phyloP scores from a whole-genome alignment of 2,797 vertebrate genomes.

The Serranus cabrilla region DNA sequence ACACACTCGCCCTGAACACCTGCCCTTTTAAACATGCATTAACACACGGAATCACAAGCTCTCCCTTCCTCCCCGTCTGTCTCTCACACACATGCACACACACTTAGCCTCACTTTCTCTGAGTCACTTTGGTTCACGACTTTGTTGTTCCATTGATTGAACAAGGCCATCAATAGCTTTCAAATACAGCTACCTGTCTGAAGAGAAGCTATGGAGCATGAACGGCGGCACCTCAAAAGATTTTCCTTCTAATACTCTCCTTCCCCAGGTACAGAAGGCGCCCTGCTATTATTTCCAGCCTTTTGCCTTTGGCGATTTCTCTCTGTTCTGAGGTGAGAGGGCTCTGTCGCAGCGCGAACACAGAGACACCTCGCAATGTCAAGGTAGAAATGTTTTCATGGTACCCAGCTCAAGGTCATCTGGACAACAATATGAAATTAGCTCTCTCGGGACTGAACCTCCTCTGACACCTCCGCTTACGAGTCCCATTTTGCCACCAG shows the following conservation, averaged over 20 bases:
- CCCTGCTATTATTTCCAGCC: slow-evolving; percentile 79
- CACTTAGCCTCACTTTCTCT: slow-evolving; percentile 67
- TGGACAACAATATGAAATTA: slow-evolving; percentile 80
- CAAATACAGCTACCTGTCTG: slow-evolving; percentile 84
- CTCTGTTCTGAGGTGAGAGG: slow-evolving; percentile 79
- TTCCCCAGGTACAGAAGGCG: slow-evolving; percentile 65
- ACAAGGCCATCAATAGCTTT: slow-evolving; percentile 84
- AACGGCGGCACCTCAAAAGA: slow-evolving; percentile 81
- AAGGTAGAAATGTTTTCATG: slow-evolving; percentile 79
- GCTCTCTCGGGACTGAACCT: slow-evolving; percentile 72
- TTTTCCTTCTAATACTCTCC: slow-evolving; percentile 77
- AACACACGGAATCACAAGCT: slow-evolving; percentile 41
- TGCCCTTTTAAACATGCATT: slow-evolving; percentile 35
- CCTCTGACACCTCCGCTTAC: slow-evolving; percentile 70
- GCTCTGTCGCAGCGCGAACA: slow-evolving; percentile 69
- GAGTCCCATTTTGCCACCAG: slow-evolving; percentile 74
- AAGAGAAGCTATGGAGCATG: slow-evolving; percentile 82
- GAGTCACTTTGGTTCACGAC: slow-evolving; percentile 82
- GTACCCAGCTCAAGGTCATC: slow-evolving; percentile 80
- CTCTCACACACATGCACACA: slow-evolving; percentile 33
- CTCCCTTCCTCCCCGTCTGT: slow-evolving; percentile 12
- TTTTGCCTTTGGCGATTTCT: slow-evolving; percentile 77
- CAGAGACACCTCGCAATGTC: slow-evolving; percentile 68
- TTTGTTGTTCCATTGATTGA: slow-evolving; percentile 86
- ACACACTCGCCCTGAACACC: slow-evolving; percentile 13